Evolutionary conservation across 2,888 invertebrate genomes (phyloP).

Genomic region (Acronicta leporina): DNA sequence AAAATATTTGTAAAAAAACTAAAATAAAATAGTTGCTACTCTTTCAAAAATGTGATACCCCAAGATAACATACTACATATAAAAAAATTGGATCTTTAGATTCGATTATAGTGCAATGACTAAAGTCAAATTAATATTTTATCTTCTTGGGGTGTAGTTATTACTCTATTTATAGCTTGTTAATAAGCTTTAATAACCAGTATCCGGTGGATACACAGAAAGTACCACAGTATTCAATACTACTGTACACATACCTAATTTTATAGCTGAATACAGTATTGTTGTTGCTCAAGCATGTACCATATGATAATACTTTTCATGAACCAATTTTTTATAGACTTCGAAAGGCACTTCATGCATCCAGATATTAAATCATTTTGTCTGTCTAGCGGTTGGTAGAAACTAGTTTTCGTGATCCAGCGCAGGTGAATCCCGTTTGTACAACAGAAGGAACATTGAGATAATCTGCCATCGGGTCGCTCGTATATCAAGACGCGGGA

Average conservation of each 20-base stretch:
- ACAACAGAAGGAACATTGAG: slow-evolving; percentile 53
- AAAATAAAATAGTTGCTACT: too few species aligned
- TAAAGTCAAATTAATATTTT: too few species aligned
- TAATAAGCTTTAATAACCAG: not conserved
- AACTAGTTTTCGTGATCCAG: slow-evolving; percentile 59
- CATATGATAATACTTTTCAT: slow-evolving; percentile 61
- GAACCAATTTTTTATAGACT: slow-evolving; percentile 57
- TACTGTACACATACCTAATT: too few species aligned
- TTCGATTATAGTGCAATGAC: too few species aligned
- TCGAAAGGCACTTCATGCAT: slow-evolving; percentile 48
- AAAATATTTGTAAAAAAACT: too few species aligned
- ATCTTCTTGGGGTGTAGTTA: too few species aligned
- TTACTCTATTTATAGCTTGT: too few species aligned
- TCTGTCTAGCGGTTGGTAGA: slow-evolving; percentile 49
- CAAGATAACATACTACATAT: too few species aligned
- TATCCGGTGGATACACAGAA: too few species aligned
- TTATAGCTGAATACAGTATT: too few species aligned
- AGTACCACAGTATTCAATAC: too few species aligned
- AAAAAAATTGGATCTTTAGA: too few species aligned
- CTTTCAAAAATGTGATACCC: not conserved
- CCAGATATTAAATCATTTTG: slow-evolving; percentile 61
- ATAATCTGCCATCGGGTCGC: slow-evolving; percentile 55
- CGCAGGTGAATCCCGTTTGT: slow-evolving; percentile 56
- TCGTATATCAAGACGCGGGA: slow-evolving; percentile 49
- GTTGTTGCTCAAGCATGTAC: slow-evolving; percentile 58